phyloP scores from a whole-genome alignment of 2,113 vertebrate species.

The Mustelus asterias region DNA sequence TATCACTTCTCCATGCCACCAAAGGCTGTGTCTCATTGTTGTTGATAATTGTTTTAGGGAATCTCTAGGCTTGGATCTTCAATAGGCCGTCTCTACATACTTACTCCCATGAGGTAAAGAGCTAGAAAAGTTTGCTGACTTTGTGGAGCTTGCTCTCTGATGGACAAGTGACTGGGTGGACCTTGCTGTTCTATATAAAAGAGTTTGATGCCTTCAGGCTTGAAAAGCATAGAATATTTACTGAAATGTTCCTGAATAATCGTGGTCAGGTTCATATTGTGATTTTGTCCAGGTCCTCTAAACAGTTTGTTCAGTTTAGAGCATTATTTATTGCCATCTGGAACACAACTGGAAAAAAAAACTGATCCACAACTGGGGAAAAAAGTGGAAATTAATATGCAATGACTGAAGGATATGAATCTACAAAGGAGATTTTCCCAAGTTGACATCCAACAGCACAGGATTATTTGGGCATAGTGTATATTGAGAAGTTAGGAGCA shows the following conservation, averaged over 20 bases:
- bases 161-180: too few relatives aligned
- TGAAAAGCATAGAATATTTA: constrained; percentile 50
- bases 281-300: constrained; percentile 46
- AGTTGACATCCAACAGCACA: not conserved
- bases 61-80: too few relatives aligned
- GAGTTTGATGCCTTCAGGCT: not conserved
- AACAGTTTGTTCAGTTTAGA: constrained; percentile 61
- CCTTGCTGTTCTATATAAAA: not conserved
- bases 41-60: too few relatives aligned
- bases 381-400: not conserved
- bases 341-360: constrained; percentile 66
- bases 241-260: constrained; percentile 67
- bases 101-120: too few relatives aligned
- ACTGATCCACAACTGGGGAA: constrained; percentile 57
- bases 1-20: too few relatives aligned
- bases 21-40: too few relatives aligned
- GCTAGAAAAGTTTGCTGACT: not conserved
- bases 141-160: not conserved
- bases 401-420: not conserved
- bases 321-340: constrained; percentile 47
- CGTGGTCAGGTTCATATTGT: constrained; percentile 55
- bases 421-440: not conserved
- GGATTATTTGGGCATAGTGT: not conserved
- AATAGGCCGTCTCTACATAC: too few relatives aligned
- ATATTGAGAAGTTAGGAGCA: not conserved